Conservation (phyloP, 1,140 invertebrate species). For the Drosophila miranda region DNA sequence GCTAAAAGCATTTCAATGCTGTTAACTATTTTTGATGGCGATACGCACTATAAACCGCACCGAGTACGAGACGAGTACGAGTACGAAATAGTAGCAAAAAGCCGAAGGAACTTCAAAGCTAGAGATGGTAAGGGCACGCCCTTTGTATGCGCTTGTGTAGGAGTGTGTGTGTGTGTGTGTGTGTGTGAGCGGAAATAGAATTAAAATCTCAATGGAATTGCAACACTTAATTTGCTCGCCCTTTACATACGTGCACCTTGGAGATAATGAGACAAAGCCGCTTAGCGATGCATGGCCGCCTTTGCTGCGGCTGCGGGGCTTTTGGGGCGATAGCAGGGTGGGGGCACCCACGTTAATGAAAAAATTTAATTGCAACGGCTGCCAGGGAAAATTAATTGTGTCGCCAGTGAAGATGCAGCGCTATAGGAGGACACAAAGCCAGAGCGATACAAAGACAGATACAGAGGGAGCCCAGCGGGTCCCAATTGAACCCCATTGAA, state of each 20-base stretch:
- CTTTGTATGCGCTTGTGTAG: no score
- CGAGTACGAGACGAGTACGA: neutral
- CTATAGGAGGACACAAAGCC: neutral
- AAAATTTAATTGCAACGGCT: slow-evolving; percentile 49
- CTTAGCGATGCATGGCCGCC: slow-evolving; percentile 30
- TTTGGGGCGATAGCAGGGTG: neutral
- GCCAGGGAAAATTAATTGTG: slow-evolving; percentile 63
- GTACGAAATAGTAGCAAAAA: slow-evolving; percentile 4
- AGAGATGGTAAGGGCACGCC: no score
- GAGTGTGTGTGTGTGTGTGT: slow-evolving; percentile 7
- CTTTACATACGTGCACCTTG: slow-evolving; percentile 39
- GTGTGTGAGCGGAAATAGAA: slow-evolving; percentile 4
- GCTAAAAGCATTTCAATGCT: slow-evolving; percentile 78
- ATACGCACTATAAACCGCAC: slow-evolving; percentile 68
- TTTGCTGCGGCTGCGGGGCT: slow-evolving; percentile 5
- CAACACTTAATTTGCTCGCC: slow-evolving; percentile 46
- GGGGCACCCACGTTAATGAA: slow-evolving; percentile 51
- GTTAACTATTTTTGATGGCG: slow-evolving; percentile 74
- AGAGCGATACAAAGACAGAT: no score
- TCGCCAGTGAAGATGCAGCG: slow-evolving; percentile 13
- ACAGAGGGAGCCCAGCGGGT: slow-evolving; percentile 4
- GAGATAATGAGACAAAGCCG: slow-evolving; percentile 67
- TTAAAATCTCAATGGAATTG: slow-evolving; percentile 44
- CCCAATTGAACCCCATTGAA: slow-evolving; percentile 53
- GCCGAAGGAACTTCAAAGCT: neutral